Conservation (phyloP, 2,888 invertebrate genomes). For the Maniola hyperantus region DNA sequence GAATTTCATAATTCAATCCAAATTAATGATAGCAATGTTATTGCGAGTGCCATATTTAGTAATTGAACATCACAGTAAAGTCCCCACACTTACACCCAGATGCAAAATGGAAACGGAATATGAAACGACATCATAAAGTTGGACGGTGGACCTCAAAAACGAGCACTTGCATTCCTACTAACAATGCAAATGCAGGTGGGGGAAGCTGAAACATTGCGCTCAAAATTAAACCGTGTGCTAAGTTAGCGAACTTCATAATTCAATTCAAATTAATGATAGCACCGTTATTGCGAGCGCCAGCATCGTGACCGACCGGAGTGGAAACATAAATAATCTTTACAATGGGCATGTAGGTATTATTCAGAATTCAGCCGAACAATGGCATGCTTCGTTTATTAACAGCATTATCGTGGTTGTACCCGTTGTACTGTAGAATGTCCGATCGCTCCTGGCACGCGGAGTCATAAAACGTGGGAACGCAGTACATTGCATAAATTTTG, state of each 20-base stretch:
- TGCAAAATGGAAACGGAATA: conserved; percentile 5
- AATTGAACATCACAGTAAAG: neutral
- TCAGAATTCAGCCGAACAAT: conserved; percentile 47
- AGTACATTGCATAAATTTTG: too few species aligned
- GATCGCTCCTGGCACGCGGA: too few species aligned
- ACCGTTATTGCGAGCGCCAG: conserved; percentile 46
- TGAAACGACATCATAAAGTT: conserved; percentile 13
- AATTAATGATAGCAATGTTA: too few species aligned
- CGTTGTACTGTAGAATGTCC: conserved; percentile 23
- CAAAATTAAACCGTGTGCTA: conserved; percentile 37
- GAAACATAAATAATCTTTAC: conserved; percentile 51
- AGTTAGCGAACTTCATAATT: conserved; percentile 48
- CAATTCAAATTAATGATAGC: conserved; percentile 51
- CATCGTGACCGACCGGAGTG: conserved; percentile 47
- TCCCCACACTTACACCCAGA: neutral
- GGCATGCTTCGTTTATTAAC: conserved; percentile 48
- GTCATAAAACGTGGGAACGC: too few species aligned
- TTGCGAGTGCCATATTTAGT: too few species aligned
- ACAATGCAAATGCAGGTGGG: conserved; percentile 44
- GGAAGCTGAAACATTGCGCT: conserved; percentile 37
- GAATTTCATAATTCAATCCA: too few species aligned
- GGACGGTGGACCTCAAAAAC: conserved; percentile 13
- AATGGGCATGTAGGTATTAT: conserved; percentile 42
- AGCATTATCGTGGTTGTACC: conserved; percentile 41
- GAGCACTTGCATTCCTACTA: conserved; percentile 40